Evolutionary conservation across 2,888 invertebrate genomes (phyloP), one percentile per base, ranked within the genome.

Genomic region (Papilio demoleus): DNA sequence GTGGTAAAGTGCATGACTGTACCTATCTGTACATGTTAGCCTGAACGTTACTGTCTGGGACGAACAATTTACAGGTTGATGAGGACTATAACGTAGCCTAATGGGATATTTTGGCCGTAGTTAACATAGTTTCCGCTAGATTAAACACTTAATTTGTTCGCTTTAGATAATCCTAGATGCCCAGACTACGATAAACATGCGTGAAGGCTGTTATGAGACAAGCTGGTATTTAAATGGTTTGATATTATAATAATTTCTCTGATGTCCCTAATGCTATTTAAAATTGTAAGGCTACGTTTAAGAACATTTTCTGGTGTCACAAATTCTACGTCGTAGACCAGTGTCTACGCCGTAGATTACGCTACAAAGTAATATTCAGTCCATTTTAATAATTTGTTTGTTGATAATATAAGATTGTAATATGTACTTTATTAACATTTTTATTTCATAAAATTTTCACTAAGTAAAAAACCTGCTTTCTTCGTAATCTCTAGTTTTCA

Each of bases 1-100:
- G 19, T 45, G 1, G 14, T 50, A 27, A 27, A 8, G 4, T 53
- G 27, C 27, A 27, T 12, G 0, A 1, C 14, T n/a, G 53, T 27
- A 53, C 2, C 2, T 53, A 53, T 53, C 31, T 60, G 17, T 64
- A 68, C 31, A 59, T 47, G 45, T 68, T 59, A 47, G 40, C 38
- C 60, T 60, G 42, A 68, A 42, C 38, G 58, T 60, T 68, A 58
- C 64, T 50, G 65, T 59, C 68, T 64, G 60, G 64, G 64, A 60
- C 68, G 59, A 59, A 65, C 68, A 64, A 68, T 68, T 68, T 68
- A 65, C 68, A 68, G 68, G 68, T 68, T 68, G 68, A 68, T 68
- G 68, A 65, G 68, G 68, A 64, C 68, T 60, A 68, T 68, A 65
- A 68, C 60, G 68, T 68, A 50, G 53, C 40, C 50, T 68, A 65